Base-by-base conservation (phyloP, 2,113 vertebrate genomes). In the Sula dactylatra region DNA sequence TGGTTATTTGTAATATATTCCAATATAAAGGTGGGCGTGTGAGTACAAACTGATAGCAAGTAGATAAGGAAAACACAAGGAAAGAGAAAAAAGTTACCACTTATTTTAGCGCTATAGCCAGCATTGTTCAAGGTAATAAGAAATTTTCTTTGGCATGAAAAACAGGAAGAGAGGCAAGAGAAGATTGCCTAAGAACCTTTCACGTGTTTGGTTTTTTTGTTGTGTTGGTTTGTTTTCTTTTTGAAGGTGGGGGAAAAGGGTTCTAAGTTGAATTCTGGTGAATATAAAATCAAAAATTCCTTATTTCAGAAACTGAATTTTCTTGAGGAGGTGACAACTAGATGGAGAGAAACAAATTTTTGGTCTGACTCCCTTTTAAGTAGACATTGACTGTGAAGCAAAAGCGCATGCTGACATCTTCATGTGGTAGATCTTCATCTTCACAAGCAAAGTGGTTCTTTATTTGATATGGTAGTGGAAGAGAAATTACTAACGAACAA, bases 151-250 rank as follows among this genome's bases (percentile, higher is more conserved):
- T 65, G 26, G 6, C 22, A 10, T 65, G 38, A 80, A 49, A 47
- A 91, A 26, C 14, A 16, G 22, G 29, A 69, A 32, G n/a, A 55
- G 22, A 50, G 10, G 19, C 38, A 59, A 78, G 59, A 52, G 59
- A 61, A 72, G 16, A 42, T 45, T 74, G 18, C 29, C 21, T 54
- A 38, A 44, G 40, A 61, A 56, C 8, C 9, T 67, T 49, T 58
- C 0, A 1, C 15, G 17, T 34, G 27, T 3, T 4, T 34, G 47
- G 9, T 8, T 8, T 29, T 42, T 11, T 7, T 50, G 10, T 42
- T 70, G 29, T 50, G 10, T 54, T 77, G 36, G 8, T 59, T 76
- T 42, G n/a, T 29, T 67, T 66, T 40, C 7, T 32, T 55, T 82
- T 36, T 72, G 32, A 50, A 90, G 22, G 9, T 27, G 14, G 25